These are phyloP conservation scores for Rhipidura dahli DNA, from an alignment of 2,113 vertebrate species.

Conservation along the genomic window DNA sequence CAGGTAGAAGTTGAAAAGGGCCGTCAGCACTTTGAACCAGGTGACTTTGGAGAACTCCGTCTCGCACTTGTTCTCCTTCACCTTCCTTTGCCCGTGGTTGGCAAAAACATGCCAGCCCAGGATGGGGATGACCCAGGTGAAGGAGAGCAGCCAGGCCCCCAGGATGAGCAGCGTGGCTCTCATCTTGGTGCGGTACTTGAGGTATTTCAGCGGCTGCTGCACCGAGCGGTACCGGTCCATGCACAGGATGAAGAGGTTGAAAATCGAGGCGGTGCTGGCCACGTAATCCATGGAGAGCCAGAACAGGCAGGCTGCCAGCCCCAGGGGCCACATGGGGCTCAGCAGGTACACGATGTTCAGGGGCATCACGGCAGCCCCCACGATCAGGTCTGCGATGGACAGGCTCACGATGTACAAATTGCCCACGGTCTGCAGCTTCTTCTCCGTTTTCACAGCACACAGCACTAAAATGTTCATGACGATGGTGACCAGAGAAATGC, in stretches of 20 bases:
- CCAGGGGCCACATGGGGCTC: constrained; percentile 78
- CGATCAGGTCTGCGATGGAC: constrained; percentile 88
- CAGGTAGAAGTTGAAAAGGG: constrained; percentile 91
- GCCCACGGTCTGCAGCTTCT: constrained; percentile 90
- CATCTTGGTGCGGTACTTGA: constrained; percentile 87
- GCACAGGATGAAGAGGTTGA: constrained; percentile 91
- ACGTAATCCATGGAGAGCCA: constrained; percentile 99
- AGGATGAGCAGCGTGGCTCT: constrained; percentile 83
- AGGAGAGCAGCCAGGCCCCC: constrained; percentile 87
- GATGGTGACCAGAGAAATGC: constrained; percentile 84
- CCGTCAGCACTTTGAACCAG: constrained; percentile 92
- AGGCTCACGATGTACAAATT: constrained; percentile 95
- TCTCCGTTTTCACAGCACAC: constrained; percentile 84
- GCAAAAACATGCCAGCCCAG: constrained; percentile 84
- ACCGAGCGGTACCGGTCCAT: constrained; percentile 92
- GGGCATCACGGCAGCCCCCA: constrained; percentile 91
- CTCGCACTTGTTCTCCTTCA: constrained; percentile 76
- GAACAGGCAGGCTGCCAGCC: constrained; percentile 83
- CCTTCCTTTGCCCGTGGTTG: constrained; percentile 11
- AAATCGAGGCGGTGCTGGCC: constrained; percentile 94
- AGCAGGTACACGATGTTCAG: constrained; percentile 87
- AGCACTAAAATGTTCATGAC: constrained; percentile 92
- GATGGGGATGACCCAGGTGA: constrained; percentile 90
- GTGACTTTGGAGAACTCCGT: constrained; percentile 88
- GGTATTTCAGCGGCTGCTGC: constrained; percentile 85